A percentile compares a stretch with the other conserved stretches of the same genome.
Evolutionary conservation across 2,113 vertebrate genomes (phyloP).

Genomic region (Edolisoma coerulescens): DNA sequence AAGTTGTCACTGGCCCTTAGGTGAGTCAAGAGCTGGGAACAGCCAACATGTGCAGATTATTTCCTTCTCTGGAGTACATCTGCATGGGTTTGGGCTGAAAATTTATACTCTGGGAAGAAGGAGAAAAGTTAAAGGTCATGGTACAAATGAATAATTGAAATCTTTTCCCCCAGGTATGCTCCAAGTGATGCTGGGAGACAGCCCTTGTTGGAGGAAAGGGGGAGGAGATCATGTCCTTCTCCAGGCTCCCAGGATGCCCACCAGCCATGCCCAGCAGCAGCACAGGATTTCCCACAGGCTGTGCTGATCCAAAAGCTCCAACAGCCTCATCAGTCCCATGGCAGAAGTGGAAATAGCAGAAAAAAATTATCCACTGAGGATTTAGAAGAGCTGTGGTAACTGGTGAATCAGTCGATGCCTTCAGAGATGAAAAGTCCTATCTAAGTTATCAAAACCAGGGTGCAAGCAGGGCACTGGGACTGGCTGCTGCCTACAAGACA

Average conservation of each 20-base stretch:
- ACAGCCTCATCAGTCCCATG: background rate
- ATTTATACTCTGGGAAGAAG: background rate
- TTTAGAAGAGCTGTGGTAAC: background rate
- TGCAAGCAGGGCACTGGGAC: background rate
- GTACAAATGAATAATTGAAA: background rate
- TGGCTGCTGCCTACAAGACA: background rate
- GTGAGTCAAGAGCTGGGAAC: background rate
- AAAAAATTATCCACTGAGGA: background rate
- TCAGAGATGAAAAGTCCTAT: background rate
- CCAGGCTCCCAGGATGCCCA: background rate
- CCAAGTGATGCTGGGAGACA: background rate
- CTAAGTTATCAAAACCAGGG: background rate
- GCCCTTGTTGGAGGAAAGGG: background rate
- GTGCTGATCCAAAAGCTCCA: background rate
- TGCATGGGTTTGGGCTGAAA: background rate
- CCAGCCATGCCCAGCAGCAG: background rate
- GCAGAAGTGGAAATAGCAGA: background rate
- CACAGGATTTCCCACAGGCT: accelerated
- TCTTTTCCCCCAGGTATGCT: background rate
- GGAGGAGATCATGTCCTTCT: background rate
- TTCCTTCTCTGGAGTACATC: background rate
- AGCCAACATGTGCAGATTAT: background rate
- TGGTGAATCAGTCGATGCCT: background rate
- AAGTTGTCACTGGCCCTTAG: background rate
- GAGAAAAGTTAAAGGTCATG: background rate